phyloP scores from a whole-genome alignment of 92 coral and sea anemone species.

The Umimayanthus kanabou region DNA sequence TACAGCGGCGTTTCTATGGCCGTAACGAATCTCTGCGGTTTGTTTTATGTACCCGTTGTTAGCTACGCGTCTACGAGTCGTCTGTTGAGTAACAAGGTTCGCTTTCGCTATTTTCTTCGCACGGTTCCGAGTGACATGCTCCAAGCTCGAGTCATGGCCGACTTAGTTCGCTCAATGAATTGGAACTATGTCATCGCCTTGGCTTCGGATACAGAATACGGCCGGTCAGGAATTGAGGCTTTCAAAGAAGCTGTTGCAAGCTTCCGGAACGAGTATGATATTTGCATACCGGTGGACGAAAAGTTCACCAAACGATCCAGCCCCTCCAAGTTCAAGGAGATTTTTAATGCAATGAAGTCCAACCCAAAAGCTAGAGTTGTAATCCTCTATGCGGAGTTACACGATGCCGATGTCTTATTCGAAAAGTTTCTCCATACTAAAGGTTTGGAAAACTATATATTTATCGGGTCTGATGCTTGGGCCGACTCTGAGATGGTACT shows the following conservation, averaged over 20 bases:
- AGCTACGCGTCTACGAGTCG: conserved; percentile 90
- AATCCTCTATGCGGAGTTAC: conserved; percentile 80
- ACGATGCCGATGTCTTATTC: conserved; percentile 75
- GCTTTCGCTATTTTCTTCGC: conserved; percentile 75
- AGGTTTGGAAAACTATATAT: conserved; percentile 62
- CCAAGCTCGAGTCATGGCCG: conserved; percentile 90
- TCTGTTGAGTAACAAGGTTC: conserved; percentile 70
- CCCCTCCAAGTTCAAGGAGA: conserved; percentile 59
- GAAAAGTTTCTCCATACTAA: conserved; percentile 56
- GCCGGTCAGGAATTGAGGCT: conserved; percentile 86
- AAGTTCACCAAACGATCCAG: conserved; percentile 78
- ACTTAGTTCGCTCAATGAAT: conserved; percentile 73
- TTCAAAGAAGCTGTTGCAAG: conserved; percentile 73
- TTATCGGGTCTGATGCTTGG: conserved; percentile 90
- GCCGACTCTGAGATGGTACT: conserved; percentile 72
- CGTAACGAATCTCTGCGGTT: conserved; percentile 80
- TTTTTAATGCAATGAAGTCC: conserved; percentile 61
- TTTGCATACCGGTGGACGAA: conserved; percentile 85
- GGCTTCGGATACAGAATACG: conserved; percentile 89
- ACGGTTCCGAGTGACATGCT: conserved; percentile 87
- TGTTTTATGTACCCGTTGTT: conserved; percentile 79
- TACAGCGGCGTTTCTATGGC: conserved; percentile 91
- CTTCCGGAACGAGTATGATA: conserved; percentile 62
- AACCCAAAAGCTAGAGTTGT: conserved; percentile 78
- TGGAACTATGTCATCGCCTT: conserved; percentile 86